phyloP scores from a whole-genome alignment of 1,140 invertebrate genomes.

The Condylostylus longicornis region DNA sequence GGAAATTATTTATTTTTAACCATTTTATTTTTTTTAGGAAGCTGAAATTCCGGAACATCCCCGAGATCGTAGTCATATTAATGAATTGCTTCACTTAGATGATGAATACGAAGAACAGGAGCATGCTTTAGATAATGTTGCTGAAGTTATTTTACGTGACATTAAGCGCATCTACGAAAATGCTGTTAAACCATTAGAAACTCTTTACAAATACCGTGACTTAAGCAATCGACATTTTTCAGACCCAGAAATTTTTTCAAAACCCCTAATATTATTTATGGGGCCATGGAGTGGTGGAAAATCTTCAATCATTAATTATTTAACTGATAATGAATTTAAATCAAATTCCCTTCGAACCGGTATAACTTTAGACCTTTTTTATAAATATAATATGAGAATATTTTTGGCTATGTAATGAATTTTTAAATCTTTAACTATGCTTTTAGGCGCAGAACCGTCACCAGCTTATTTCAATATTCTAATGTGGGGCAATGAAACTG shows the following conservation, averaged over 20 bases:
- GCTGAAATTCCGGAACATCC: conserved; percentile 59
- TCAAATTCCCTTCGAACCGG: conserved; percentile 70
- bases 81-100: conserved; percentile 62
- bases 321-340: conserved; percentile 73
- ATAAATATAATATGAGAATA: neutral
- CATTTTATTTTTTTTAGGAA: conserved; percentile 33
- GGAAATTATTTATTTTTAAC: neutral
- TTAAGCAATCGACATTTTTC: conserved; percentile 83
- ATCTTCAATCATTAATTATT: conserved; percentile 85
- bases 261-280: conserved; percentile 83
- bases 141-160: conserved; percentile 64
- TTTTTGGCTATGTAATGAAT: neutral
- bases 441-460: conserved; percentile 76
- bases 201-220: conserved; percentile 79
- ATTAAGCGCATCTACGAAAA: conserved; percentile 76
- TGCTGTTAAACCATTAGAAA: conserved; percentile 79
- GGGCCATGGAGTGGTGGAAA: conserved; percentile 93
- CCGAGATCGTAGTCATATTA: conserved; percentile 63
- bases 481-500: conserved; percentile 71
- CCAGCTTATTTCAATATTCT: conserved; percentile 87
- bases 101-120: conserved; percentile 57
- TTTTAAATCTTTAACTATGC: neutral
- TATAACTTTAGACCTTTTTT: no score
- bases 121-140: conserved; percentile 52
- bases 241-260: conserved; percentile 89